Percentiles rank a stretch among this genome's conserved stretches.
These are phyloP conservation scores for Lasius fuliginosus DNA, from an alignment of 2,888 invertebrate species.

Conservation along the genomic window DNA sequence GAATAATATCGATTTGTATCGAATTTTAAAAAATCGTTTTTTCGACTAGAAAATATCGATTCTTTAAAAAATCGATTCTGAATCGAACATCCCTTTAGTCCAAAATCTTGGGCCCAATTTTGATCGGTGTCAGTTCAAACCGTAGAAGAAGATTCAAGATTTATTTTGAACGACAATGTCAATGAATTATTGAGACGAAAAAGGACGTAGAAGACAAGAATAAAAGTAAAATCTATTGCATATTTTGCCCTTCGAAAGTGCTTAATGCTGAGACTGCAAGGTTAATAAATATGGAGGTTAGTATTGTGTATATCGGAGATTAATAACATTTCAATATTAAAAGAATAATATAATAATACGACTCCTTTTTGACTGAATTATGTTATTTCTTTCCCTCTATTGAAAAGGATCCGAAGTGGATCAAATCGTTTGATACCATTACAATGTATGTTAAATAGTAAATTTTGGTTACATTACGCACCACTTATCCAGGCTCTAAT, in stretches of 20 bases:
- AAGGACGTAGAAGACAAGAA: constrained; percentile 89
- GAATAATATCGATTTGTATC: too few species aligned
- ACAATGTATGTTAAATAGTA: neutral
- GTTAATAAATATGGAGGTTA: constrained; percentile 90
- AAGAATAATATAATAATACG: too few species aligned
- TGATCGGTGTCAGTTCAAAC: too few species aligned
- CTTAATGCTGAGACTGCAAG: constrained; percentile 90
- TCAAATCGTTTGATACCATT: neutral
- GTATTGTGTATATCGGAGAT: neutral
- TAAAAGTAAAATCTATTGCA: constrained; percentile 89
- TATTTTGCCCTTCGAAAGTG: constrained; percentile 93
- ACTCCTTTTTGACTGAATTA: neutral
- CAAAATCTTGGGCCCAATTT: too few species aligned
- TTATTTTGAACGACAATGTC: constrained; percentile 68
- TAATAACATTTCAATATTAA: neutral
- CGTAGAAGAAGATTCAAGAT: neutral
- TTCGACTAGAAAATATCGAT: too few species aligned
- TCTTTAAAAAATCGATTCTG: too few species aligned
- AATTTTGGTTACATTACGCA: neutral
- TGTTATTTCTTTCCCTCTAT: neutral
- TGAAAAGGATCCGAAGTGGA: too few species aligned
- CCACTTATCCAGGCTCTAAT: neutral
- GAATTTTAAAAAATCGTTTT: too few species aligned
- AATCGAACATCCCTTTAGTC: too few species aligned
- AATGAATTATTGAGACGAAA: constrained; percentile 44